Evolutionary conservation across 2,888 invertebrate genomes (phyloP).

Genomic region (Callinectes sapidus): DNA sequence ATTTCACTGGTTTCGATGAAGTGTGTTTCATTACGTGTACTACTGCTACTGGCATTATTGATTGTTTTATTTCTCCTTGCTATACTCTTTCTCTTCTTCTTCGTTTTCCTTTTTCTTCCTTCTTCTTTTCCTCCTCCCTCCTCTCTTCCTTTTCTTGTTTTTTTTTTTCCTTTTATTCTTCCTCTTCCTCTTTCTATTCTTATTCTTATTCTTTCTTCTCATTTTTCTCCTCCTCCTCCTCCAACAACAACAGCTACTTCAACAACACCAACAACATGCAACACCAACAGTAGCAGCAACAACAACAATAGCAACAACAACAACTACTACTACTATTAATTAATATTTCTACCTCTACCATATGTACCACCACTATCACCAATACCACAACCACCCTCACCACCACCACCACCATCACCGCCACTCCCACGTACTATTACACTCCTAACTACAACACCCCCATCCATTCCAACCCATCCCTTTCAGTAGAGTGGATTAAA

Average conservation of each 20-base stretch:
- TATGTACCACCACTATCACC: neutral
- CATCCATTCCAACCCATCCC: neutral
- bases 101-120: no score
- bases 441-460: neutral
- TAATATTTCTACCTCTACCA: neutral
- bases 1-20: neutral
- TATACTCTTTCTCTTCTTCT: no score
- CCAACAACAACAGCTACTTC: no score
- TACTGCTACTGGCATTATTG: neutral
- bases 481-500: slow-evolving; percentile 2
- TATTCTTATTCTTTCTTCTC: no score
- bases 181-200: no score
- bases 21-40: neutral
- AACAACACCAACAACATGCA: no score
- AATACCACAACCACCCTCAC: neutral
- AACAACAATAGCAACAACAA: neutral
- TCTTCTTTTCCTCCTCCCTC: no score
- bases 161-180: no score
- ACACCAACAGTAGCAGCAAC: no score
- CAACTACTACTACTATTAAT: neutral
- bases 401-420: neutral
- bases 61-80: neutral
- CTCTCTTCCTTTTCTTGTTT: no score
- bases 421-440: neutral
- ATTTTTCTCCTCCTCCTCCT: no score